A percentile compares a stretch with the other conserved stretches of the same genome.
phyloP scores from a whole-genome alignment of 2,113 vertebrate genomes.

The Sinocyclocheilus rhinocerous region DNA sequence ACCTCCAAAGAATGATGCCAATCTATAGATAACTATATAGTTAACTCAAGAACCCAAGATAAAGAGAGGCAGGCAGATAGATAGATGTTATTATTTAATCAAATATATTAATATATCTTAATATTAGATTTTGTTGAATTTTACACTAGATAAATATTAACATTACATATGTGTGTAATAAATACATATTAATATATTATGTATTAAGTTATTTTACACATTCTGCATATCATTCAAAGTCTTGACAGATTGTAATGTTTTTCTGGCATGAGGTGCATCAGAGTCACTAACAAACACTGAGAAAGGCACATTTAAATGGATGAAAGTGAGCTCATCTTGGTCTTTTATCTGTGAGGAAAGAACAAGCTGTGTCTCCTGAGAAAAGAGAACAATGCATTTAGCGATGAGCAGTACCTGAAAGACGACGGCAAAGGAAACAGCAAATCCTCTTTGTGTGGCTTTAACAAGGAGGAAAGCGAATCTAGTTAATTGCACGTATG shows the following conservation, averaged over 20 bases:
- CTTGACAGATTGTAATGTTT: background rate
- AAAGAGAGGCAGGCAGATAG: background rate
- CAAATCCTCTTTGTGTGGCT: background rate
- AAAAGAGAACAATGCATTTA: slow-evolving; percentile 31
- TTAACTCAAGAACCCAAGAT: background rate
- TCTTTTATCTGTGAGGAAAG: slow-evolving; percentile 17
- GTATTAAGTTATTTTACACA: background rate
- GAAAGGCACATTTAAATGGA: slow-evolving; percentile 36
- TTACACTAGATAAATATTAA: no score
- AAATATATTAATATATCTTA: no score
- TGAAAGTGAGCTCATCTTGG: slow-evolving; percentile 15
- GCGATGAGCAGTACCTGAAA: slow-evolving; percentile 8
- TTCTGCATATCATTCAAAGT: background rate
- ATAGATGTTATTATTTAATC: background rate
- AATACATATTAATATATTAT: no score
- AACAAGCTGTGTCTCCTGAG: background rate
- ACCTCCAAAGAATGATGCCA: background rate
- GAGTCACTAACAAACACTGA: background rate
- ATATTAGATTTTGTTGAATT: no score
- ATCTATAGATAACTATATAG: background rate
- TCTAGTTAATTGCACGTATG: slow-evolving; percentile 27
- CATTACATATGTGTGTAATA: no score
- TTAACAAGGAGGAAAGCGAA: background rate
- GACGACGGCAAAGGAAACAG: background rate
- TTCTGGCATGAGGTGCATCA: background rate